These are phyloP conservation scores for Bos taurus DNA, from an alignment of 2,113 vertebrate species.

Conservation along the genomic window DNA sequence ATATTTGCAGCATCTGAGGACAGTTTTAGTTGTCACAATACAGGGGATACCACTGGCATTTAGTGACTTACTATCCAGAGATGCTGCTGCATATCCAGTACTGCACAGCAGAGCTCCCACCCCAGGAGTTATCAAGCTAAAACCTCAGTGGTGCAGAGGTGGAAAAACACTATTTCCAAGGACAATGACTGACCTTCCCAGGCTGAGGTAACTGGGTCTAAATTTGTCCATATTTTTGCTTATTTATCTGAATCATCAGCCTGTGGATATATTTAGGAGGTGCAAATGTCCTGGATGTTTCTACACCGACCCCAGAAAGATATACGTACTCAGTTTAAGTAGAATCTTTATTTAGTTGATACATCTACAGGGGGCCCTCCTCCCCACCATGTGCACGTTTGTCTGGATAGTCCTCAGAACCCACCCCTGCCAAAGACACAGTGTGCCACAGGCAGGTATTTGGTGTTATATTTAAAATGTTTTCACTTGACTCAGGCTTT, in stretches of 20 bases:
- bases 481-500: neutral
- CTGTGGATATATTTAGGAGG: neutral
- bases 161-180: neutral
- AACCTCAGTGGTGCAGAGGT: neutral
- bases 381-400: rapidly evolving
- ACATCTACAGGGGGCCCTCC: rapidly evolving
- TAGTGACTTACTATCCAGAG: neutral
- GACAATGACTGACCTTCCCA: neutral
- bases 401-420: neutral
- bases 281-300: neutral
- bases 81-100: rapidly evolving
- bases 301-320: rapidly evolving
- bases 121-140: neutral
- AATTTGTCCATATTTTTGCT: neutral
- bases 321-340: neutral
- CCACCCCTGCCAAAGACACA: neutral
- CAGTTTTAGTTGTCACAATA: neutral
- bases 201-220: neutral
- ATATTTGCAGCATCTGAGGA: neutral
- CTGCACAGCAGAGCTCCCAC: neutral
- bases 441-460: too few relatives aligned
- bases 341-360: neutral
- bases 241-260: neutral
- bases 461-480: neutral
- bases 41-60: neutral